Conservation (phyloP, 2,113 vertebrate species). For the Perognathus longimembris region DNA sequence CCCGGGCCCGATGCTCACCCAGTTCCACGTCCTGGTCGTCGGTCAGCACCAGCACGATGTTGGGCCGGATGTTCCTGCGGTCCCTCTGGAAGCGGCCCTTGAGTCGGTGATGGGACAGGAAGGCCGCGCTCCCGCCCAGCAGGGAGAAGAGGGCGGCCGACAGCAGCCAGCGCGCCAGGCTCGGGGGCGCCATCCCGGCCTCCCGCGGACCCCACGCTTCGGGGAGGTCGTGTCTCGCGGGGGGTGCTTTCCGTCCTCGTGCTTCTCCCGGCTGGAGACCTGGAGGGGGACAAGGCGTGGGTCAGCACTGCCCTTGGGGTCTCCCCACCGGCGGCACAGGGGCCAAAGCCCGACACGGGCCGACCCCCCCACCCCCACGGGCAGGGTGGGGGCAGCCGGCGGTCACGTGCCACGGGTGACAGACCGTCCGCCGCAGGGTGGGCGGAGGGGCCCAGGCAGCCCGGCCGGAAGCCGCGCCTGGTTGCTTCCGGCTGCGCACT, state of each 20-base stretch:
- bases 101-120: conserved; percentile 91
- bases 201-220: conserved; percentile 38
- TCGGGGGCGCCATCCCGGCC: conserved; percentile 78
- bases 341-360: not conserved
- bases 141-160: conserved; percentile 84
- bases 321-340: not conserved
- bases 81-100: conserved; percentile 96
- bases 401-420: no score
- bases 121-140: conserved; percentile 86
- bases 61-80: conserved; percentile 96
- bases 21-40: conserved; percentile 98
- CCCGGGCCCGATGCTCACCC: conserved; percentile 85
- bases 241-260: conserved; percentile 7
- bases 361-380: no score
- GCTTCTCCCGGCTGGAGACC: conserved; percentile 72
- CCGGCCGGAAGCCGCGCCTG: not conserved
- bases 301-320: conserved; percentile 8
- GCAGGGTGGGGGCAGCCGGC: no score
- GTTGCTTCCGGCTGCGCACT: accelerated
- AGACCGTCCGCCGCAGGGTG: no score
- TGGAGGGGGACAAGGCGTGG: conserved; percentile 63
- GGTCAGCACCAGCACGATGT: conserved; percentile 97
- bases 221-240: conserved; percentile 20
- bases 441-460: not conserved
- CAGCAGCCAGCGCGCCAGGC: conserved; percentile 88